A percentile compares a stretch with the other conserved stretches of the same genome.
These are phyloP conservation scores for Melolontha melolontha DNA, from an alignment of 2,888 invertebrate genomes.

Conservation along the genomic window DNA sequence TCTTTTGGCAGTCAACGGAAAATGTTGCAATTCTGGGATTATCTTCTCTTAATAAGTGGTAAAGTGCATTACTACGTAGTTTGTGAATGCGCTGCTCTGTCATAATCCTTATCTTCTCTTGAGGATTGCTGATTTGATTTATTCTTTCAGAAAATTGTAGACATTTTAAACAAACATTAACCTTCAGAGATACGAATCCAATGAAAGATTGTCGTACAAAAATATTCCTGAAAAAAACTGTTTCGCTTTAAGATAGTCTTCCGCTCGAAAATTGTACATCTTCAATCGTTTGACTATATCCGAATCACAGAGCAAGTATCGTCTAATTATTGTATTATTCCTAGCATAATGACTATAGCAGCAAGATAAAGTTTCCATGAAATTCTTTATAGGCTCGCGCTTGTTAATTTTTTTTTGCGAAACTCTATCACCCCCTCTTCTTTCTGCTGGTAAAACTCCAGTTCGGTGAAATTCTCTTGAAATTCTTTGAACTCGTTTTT, in stretches of 20 bases:
- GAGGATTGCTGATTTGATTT: not conserved
- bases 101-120: conserved; percentile 10
- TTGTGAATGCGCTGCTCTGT: too few species aligned
- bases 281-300: conserved; percentile 26
- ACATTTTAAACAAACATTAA: conserved; percentile 23
- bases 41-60: too few species aligned
- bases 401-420: too few species aligned
- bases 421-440: too few species aligned
- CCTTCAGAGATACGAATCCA: not conserved
- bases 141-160: conserved; percentile 15
- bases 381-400: too few species aligned
- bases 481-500: too few species aligned
- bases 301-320: conserved; percentile 1
- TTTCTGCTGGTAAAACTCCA: too few species aligned
- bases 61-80: too few species aligned
- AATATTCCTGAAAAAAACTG: conserved; percentile 20
- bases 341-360: too few species aligned
- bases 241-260: conserved; percentile 20
- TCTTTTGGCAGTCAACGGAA: conserved; percentile 23
- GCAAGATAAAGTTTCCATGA: too few species aligned
- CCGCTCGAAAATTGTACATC: conserved; percentile 24
- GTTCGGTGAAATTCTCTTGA: too few species aligned
- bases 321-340: not conserved
- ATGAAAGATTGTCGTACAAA: conserved; percentile 10
- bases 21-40: too few species aligned